phyloP scores from a whole-genome alignment of 1,140 invertebrate genomes.

The Drosophila pseudoananassae region DNA sequence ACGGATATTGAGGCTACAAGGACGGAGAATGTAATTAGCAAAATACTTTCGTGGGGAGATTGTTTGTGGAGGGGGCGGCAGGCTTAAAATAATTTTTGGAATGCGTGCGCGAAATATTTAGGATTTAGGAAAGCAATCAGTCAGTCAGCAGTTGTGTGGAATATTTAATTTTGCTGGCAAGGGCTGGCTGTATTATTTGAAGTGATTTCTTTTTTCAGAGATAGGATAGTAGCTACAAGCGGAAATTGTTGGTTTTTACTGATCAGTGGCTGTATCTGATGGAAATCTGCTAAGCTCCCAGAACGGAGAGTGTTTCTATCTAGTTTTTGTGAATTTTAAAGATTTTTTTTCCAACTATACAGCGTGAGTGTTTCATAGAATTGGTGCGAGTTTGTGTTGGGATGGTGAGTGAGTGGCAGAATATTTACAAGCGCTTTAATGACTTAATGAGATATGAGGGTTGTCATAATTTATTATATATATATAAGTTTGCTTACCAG shows the following conservation, averaged over 20 bases:
- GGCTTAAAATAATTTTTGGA: slow-evolving; percentile 54
- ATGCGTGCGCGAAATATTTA: slow-evolving; percentile 75
- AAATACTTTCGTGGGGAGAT: background rate
- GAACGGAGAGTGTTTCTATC: slow-evolving; percentile 23
- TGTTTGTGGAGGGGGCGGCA: background rate
- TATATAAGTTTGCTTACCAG: slow-evolving; percentile 80
- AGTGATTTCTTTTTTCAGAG: background rate
- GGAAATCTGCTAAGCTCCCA: slow-evolving; percentile 26
- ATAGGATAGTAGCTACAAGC: slow-evolving; percentile 9
- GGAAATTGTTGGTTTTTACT: slow-evolving; percentile 2
- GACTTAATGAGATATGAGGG: slow-evolving; percentile 65
- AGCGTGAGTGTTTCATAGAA: slow-evolving; percentile 36
- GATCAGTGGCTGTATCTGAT: slow-evolving; percentile 7
- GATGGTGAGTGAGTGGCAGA: slow-evolving; percentile 22
- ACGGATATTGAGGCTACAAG: slow-evolving; percentile 82
- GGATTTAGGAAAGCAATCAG: slow-evolving; percentile 58
- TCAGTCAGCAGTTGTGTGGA: slow-evolving; percentile 19
- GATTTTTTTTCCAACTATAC: slow-evolving; percentile 30
- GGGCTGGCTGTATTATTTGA: slow-evolving; percentile 7
- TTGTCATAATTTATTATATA: slow-evolving; percentile 22
- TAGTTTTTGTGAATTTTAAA: slow-evolving; percentile 4
- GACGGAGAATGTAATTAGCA: slow-evolving; percentile 13
- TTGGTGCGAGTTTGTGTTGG: slow-evolving; percentile 7
- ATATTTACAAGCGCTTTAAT: slow-evolving; percentile 74
- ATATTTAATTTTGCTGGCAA: slow-evolving; percentile 11